Evolutionary conservation across 2,113 vertebrate genomes (phyloP), one percentile per base, ranked within the genome.

Genomic region (Podocnemis expansa): DNA sequence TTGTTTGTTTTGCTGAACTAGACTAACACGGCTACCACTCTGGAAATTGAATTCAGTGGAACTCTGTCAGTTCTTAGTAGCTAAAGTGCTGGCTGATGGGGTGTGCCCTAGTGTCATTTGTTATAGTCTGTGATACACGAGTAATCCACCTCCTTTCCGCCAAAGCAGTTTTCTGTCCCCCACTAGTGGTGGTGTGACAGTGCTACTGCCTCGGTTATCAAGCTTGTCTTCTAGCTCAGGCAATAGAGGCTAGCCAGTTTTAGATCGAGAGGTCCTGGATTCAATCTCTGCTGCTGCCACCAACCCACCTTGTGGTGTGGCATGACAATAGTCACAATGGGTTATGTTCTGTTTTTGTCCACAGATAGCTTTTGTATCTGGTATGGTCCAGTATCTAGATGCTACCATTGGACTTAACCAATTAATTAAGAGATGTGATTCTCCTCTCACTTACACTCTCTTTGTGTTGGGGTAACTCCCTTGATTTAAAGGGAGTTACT

Each of bases 301-400:
- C n/a, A n/a, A 13, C 14, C 47, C 41, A 24, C 16, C 43, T 34
- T 55, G 10, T 45, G 45, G 79, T 12, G n/a, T 10, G 9, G 38
- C 43, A 56, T 6, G 9, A 25, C 11, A 38, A 49, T 38, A 76
- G 51, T 52, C 51, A 52, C 51, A 52, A 52, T 52, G 51, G 51
- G 17, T 16, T 16, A 16, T 52, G 51, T 52, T 52, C 17, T 16
- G 13, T 52, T 52, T 4, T 47, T 86, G 91, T 82, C 76, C 78
- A 47, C 52, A 55, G 16, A 88, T 84, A 84, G 5, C 88, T 93
- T 52, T 84, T 75, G 14, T 76, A 55, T 91, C 88, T 94, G 92
- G 52, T 51, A 92, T 79, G 88, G 91, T 73, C 2, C 79, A 89
- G 87, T 87, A 95, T 90, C n/a, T 73, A 84, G 84, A 45, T 21